phyloP scores from a whole-genome alignment of 2,113 vertebrate genomes.

The Aptenodytes forsteri region DNA sequence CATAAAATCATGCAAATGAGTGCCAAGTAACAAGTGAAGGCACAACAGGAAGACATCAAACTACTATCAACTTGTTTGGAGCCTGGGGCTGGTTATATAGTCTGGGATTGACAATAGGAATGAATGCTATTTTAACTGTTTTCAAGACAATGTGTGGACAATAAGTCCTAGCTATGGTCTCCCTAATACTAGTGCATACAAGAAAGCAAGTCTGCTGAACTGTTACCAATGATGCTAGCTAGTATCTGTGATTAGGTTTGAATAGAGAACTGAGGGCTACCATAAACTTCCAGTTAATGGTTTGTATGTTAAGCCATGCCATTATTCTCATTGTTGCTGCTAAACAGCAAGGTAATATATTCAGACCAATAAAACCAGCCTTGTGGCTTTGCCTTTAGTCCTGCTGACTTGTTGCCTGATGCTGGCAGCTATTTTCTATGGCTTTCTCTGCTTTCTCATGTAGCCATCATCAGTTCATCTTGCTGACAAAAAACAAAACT shows the following conservation, averaged over 20 bases:
- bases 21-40: not conserved
- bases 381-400: not conserved
- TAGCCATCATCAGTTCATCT: not conserved
- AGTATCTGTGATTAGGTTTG: not conserved
- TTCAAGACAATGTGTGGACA: not conserved
- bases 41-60: not conserved
- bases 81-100: not conserved
- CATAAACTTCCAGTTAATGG: not conserved
- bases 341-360: not conserved
- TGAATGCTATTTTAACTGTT: not conserved
- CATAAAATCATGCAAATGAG: constrained; percentile 17
- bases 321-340: not conserved
- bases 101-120: not conserved
- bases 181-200: not conserved
- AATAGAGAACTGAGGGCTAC: not conserved
- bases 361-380: not conserved
- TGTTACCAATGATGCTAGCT: not conserved
- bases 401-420: not conserved
- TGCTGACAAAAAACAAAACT: not conserved
- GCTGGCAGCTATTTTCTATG: not conserved
- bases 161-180: not conserved
- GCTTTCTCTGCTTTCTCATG: not conserved
- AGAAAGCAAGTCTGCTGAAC: not conserved
- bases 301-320: not conserved
- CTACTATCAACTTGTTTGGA: not conserved